Evolutionary conservation across 2,888 invertebrate genomes (phyloP).

Genomic region (Spilarctia lutea): DNA sequence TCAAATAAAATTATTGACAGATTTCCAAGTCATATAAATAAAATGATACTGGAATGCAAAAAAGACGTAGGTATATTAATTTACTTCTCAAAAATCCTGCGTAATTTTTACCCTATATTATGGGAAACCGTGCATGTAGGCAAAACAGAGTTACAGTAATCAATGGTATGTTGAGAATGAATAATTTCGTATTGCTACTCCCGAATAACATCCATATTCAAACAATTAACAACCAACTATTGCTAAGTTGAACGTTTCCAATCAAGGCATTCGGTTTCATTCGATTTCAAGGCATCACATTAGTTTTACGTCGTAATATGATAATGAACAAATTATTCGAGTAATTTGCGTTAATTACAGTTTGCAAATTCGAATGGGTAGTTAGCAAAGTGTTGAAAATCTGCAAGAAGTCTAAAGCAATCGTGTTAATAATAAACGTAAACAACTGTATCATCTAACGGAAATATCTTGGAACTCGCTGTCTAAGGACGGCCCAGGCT

Average conservation of each 20-base stretch:
- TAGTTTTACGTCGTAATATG: background rate
- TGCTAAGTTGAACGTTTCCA: background rate
- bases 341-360: conserved; percentile 4
- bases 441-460: background rate
- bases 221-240: background rate
- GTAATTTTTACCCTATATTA: background rate
- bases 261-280: background rate
- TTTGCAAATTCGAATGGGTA: background rate
- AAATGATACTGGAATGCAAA: too few relatives aligned
- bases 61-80: background rate
- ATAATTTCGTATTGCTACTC: background rate
- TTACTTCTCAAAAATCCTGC: background rate
- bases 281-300: background rate
- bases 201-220: background rate
- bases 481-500: background rate
- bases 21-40: too few relatives aligned
- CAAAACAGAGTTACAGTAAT: background rate
- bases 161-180: too few relatives aligned
- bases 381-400: conserved; percentile 1
- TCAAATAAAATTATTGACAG: too few relatives aligned
- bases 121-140: background rate
- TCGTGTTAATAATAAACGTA: background rate
- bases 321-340: conserved; percentile 5
- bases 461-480: background rate
- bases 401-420: background rate